Base-by-base conservation (phyloP, 2,797 vertebrate species). In the Microhierax caerulescens region DNA sequence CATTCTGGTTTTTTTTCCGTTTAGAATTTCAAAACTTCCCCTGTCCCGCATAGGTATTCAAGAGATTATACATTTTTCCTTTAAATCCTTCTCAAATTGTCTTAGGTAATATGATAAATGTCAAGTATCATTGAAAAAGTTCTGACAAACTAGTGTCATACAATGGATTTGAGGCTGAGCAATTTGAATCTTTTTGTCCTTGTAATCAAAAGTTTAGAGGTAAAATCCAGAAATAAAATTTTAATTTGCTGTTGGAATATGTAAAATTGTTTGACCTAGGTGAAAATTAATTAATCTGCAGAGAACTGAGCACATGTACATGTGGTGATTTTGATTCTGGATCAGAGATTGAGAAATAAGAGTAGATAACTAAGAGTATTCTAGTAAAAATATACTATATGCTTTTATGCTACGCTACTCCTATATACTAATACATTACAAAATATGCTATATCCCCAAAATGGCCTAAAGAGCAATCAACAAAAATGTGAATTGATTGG, bases 1-100 rank as follows among this genome's bases (percentile, higher is more conserved):
- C 0, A 0, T 87, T 69, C 2, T 19, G 9, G 0, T 30, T 88
- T 74, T 75, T 30, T 10, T 72, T 79, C 20, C 2, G 28, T 74
- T 82, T 79, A 70, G 28, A 70, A 74, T 67, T 85, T 56, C 10
- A 25, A 22, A 56, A 5, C 10, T 24, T 69, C 11, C 7, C 1
- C 5, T 16, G 2, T 10, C 7, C 6, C 6, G 2, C 5, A 5
- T 47, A 61, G 10, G 1, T 47, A 14, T 88, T 69, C 27, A 72
- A 78, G 36, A 78, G 39, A 74, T 60, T 84, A 83, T 36, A 36
- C 21, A 64, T 30, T 17, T 72, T 81, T 22, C 3, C 41, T 47
- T 76, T 73, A 73, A 89, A 32, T 63, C 6, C 3, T 63, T 63
- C 16, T 69, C 6, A 5, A 48, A 68, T 67, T 22, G 8, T 59